Percentiles rank a stretch among this genome's conserved stretches.
phyloP scores from a whole-genome alignment of 1,140 invertebrate genomes.

The Aphis craccivora region DNA sequence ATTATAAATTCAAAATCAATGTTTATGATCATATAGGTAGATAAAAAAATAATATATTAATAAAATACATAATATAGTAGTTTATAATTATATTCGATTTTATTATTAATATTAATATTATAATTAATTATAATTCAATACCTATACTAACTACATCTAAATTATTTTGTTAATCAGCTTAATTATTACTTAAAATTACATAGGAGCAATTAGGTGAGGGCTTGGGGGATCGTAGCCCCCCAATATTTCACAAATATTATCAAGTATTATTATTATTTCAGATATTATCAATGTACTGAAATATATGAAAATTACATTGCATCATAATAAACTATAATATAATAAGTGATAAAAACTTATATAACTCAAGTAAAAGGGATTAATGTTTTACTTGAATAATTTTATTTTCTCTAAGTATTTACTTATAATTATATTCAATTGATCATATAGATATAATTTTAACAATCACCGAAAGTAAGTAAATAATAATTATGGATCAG shows the following conservation, averaged over 20 bases:
- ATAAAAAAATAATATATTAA: background rate
- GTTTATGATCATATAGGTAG: too few species aligned
- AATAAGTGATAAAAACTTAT: too few species aligned
- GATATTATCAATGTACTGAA: too few species aligned
- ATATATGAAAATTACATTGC: background rate
- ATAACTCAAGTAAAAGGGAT: background rate
- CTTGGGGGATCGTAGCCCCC: too few species aligned
- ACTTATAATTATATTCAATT: background rate
- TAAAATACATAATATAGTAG: background rate
- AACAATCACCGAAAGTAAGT: background rate
- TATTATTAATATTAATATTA: too few species aligned
- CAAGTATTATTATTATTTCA: too few species aligned
- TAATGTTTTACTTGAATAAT: background rate
- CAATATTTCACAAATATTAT: too few species aligned
- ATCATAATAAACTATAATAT: too few species aligned
- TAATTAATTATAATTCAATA: background rate
- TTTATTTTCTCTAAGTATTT: background rate
- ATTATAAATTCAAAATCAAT: too few species aligned
- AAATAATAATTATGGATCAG: background rate
- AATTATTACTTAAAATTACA: background rate
- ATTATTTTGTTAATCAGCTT: background rate
- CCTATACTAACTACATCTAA: background rate
- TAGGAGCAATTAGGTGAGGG: too few species aligned
- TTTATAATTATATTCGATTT: background rate
- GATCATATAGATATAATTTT: background rate